Percentiles rank a stretch among this genome's conserved stretches.
These are phyloP conservation scores for Sphaerophoria rueppellii DNA, from an alignment of 2,888 invertebrate genomes.

Conservation along the genomic window DNA sequence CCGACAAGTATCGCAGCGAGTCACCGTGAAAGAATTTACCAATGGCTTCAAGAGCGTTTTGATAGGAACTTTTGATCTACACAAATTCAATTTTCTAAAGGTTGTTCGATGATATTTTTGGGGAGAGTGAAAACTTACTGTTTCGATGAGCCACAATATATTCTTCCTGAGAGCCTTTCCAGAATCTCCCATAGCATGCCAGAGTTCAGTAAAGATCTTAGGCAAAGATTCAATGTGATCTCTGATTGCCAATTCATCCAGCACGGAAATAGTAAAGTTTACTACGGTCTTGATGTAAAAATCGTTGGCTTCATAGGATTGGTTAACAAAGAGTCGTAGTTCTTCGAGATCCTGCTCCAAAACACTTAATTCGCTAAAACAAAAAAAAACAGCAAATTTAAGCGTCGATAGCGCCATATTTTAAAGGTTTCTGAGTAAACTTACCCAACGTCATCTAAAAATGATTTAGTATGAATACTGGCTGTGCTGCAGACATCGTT, in stretches of 20 bases:
- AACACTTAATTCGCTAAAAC: conserved; percentile 84
- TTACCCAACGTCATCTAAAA: conserved; percentile 88
- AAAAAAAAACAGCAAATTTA: neutral
- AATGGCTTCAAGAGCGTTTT: conserved; percentile 87
- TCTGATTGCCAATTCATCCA: conserved; percentile 90
- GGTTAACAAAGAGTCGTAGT: conserved; percentile 87
- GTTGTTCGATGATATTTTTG: too few species aligned
- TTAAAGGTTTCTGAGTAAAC: neutral
- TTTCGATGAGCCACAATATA: conserved; percentile 88
- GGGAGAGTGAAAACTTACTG: conserved; percentile 79
- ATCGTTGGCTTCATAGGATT: conserved; percentile 91
- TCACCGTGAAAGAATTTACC: conserved; percentile 89
- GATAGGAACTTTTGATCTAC: conserved; percentile 87
- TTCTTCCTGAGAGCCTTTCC: conserved; percentile 90
- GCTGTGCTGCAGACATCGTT: conserved; percentile 90
- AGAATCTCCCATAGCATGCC: conserved; percentile 93
- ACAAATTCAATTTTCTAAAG: conserved; percentile 70
- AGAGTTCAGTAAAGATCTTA: conserved; percentile 90
- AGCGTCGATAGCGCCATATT: neutral
- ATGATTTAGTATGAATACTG: conserved; percentile 86
- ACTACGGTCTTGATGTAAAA: conserved; percentile 92
- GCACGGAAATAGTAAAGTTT: conserved; percentile 86
- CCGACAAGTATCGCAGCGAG: conserved; percentile 88
- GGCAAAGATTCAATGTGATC: conserved; percentile 91
- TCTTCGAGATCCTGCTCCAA: conserved; percentile 85